Evolutionary conservation across 2,113 vertebrate species (phyloP), one percentile per base, ranked within the genome.

Genomic region (Urocitellus parryii): DNA sequence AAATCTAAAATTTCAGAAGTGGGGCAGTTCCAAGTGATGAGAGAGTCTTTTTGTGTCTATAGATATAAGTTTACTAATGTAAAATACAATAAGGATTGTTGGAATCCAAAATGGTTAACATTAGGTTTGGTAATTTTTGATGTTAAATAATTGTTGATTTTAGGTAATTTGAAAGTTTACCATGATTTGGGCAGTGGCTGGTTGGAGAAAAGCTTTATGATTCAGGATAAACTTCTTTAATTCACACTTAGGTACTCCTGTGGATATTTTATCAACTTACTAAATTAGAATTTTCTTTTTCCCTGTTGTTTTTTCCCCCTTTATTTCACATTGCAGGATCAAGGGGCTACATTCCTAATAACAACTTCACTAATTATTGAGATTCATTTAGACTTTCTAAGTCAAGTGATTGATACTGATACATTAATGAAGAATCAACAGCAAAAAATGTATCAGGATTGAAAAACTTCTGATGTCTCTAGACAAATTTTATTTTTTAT

Each of bases 361-460:
- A 88, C 53, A 48, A 91, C n/a, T 90, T 87, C 17, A 80, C 53
- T 42, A 73, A 77, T 88, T 82, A 89, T 51, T 89, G 53, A 78
- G 37, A 82, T 82, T 94, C 18, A 73, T 90, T 51, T 24, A 81
- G 74, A 25, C 5, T 85, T 89, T 81, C 56, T 89, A 95, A 32
- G 42, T 81, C 34, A 92, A 72, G 42, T 73, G 12, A 70, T 67
- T 95, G 67, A 68, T 85, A 73, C 6, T 95, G 67, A 68, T 85
- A 73, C 2, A 12, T 56, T 73, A 91, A 65, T 90, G 51, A 87
- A 90, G 24, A 82, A 82, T 63, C n/a, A 94, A 61, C 22, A 14
- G 32, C 29, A 48, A 37, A 48, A 70, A 74, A 89, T 82, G 25
- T n/a, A n/a, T 34, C 34, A 51, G 8, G 73, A 81, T 0, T n/a